These are phyloP conservation scores for Leucoma salicis DNA, from an alignment of 2,888 invertebrate genomes.

Conservation along the genomic window DNA sequence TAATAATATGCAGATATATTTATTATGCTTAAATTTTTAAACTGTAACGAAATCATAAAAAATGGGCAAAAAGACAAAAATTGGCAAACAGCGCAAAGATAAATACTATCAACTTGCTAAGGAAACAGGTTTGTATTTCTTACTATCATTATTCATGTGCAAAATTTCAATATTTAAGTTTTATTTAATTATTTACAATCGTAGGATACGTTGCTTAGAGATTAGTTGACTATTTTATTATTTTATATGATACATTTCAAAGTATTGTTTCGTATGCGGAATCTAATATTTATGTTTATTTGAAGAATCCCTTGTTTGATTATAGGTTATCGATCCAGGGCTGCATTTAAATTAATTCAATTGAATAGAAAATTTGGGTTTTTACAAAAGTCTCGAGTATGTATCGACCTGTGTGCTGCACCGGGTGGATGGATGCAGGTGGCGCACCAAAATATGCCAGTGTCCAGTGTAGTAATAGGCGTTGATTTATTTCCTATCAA, in stretches of 20 bases:
- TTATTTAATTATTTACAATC: no score
- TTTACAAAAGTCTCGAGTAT: constrained; percentile 96
- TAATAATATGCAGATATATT: no score
- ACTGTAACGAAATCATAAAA: no score
- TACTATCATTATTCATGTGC: not conserved
- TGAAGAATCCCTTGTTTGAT: constrained; percentile 15
- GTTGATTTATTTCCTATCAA: constrained; percentile 97
- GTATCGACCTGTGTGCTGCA: constrained; percentile 98
- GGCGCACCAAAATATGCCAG: constrained; percentile 98
- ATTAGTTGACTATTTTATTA: no score
- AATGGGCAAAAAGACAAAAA: constrained; percentile 98
- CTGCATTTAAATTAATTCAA: constrained; percentile 99
- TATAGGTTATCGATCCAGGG: constrained; percentile 96
- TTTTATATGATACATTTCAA: no score
- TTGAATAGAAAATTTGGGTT: constrained; percentile 98
- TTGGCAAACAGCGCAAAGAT: constrained; percentile 98
- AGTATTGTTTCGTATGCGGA: no score
- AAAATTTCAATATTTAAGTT: no score
- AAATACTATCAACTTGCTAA: constrained; percentile 99
- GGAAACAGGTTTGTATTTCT: constrained; percentile 90
- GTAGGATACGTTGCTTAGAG: no score
- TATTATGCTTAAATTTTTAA: no score
- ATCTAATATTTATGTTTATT: not conserved
- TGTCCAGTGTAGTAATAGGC: constrained; percentile 96
- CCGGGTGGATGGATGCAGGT: constrained; percentile 99